Percentiles rank a stretch among this genome's conserved stretches.
Conservation (phyloP, 2,797 vertebrate species). For the Allobates femoralis region DNA sequence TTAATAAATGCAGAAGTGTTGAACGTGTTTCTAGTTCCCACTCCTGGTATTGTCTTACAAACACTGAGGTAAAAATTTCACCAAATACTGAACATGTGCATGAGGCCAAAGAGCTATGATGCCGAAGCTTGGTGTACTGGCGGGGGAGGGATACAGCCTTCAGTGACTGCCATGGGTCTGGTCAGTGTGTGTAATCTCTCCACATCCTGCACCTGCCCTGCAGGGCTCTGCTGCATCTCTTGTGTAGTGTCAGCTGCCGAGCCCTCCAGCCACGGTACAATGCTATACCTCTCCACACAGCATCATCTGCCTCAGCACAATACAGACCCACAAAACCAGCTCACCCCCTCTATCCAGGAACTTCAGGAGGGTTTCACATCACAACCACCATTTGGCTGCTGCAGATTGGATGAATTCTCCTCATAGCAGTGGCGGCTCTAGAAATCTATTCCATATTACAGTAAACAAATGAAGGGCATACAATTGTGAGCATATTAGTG, state of each 20-base stretch:
- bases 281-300: not conserved
- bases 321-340: not conserved
- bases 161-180: not conserved
- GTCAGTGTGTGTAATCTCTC: conserved; percentile 1
- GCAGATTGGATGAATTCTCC: too few species aligned
- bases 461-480: not conserved
- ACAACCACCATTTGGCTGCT: too few species aligned
- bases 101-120: too few species aligned
- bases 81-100: too few species aligned
- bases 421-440: too few species aligned
- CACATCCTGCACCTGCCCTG: conserved; percentile 39
- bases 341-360: not conserved
- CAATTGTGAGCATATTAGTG: not conserved
- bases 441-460: not conserved
- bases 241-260: conserved; percentile 43
- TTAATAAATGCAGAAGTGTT: too few species aligned
- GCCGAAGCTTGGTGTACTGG: not conserved
- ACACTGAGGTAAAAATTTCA: too few species aligned
- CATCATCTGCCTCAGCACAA: conserved; percentile 35
- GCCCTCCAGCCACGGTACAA: conserved; percentile 32
- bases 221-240: conserved; percentile 23
- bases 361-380: too few species aligned
- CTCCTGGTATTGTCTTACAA: too few species aligned
- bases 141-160: too few species aligned
- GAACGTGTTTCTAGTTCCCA: too few species aligned